phyloP scores from a whole-genome alignment of 2,888 invertebrate species.

The Caenorhabditis wallacei region DNA sequence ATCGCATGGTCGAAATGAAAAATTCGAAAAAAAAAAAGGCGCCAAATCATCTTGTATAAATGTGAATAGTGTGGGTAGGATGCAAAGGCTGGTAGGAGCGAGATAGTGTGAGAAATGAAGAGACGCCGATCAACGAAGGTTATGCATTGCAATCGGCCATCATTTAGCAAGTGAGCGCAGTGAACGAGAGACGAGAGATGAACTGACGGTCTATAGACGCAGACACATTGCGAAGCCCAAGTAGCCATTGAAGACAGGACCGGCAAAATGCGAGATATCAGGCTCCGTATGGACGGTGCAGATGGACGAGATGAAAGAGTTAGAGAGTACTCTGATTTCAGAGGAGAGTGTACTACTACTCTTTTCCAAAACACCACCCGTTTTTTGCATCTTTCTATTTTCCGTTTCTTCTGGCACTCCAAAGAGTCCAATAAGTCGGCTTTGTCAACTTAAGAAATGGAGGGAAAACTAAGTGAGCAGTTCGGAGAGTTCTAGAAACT shows the following conservation, averaged over 20 bases:
- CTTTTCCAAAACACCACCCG: slow-evolving; percentile 26
- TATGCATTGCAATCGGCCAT: slow-evolving; percentile 69
- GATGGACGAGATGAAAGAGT: slow-evolving; percentile 43
- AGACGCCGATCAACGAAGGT: slow-evolving; percentile 58
- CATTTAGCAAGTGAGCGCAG: slow-evolving; percentile 64
- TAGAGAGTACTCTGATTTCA: slow-evolving; percentile 62
- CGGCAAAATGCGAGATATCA: slow-evolving; percentile 24
- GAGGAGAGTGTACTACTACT: slow-evolving; percentile 52
- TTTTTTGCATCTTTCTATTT: slow-evolving; percentile 37
- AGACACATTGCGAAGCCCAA: slow-evolving; percentile 43
- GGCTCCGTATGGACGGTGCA: slow-evolving; percentile 51
- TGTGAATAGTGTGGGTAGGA: slow-evolving; percentile 48
- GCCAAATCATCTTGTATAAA: slow-evolving; percentile 65
- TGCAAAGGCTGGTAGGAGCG: slow-evolving; percentile 29
- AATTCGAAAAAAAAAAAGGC: slow-evolving; percentile 58
- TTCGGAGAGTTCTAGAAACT: not conserved
- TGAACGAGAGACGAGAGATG: slow-evolving; percentile 41
- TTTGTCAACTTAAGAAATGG: not conserved
- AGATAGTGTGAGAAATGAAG: slow-evolving; percentile 28
- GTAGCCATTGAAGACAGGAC: slow-evolving; percentile 61
- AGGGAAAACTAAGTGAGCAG: slow-evolving; percentile 11
- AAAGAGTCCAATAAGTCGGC: slow-evolving; percentile 5
- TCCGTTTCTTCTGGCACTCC: slow-evolving; percentile 16
- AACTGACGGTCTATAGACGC: slow-evolving; percentile 31
- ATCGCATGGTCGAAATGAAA: not conserved